phyloP scores from a whole-genome alignment of 2,113 vertebrate species.

The Microcebus griseorufus region DNA sequence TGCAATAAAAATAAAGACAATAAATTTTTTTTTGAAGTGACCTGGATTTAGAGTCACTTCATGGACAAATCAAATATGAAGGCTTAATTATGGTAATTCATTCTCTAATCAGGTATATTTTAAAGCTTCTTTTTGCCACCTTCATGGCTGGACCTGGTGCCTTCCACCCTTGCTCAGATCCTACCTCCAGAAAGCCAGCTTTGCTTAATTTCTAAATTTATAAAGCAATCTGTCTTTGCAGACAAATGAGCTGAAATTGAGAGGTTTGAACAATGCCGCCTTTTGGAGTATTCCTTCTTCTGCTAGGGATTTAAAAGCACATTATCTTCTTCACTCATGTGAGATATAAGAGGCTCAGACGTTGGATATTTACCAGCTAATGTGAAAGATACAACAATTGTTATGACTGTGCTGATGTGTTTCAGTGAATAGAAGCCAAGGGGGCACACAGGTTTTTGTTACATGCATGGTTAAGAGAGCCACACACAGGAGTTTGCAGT shows the following conservation, averaged over 20 bases:
- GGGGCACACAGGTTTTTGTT: no score
- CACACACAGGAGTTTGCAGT: neutral
- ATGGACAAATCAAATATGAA: neutral
- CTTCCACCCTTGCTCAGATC: no score
- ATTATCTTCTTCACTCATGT: neutral
- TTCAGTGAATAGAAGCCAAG: neutral
- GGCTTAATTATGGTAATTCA: neutral
- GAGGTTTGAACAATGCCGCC: neutral
- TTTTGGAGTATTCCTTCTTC: neutral
- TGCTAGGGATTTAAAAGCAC: neutral
- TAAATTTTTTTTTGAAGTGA: neutral
- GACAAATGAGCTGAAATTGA: neutral
- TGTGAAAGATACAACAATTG: neutral
- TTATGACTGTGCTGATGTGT: no score
- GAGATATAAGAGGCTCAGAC: neutral
- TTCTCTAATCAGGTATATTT: neutral
- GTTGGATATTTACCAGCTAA: neutral
- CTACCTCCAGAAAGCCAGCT: no score
- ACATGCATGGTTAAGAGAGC: neutral
- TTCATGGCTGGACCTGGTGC: no score
- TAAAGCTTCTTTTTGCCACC: neutral
- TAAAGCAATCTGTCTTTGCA: neutral
- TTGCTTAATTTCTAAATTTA: neutral
- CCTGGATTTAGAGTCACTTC: neutral
- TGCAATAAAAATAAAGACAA: neutral